Conservation (phyloP, 2,797 vertebrate species). For the Lepidocolaptes lacrymiger region DNA sequence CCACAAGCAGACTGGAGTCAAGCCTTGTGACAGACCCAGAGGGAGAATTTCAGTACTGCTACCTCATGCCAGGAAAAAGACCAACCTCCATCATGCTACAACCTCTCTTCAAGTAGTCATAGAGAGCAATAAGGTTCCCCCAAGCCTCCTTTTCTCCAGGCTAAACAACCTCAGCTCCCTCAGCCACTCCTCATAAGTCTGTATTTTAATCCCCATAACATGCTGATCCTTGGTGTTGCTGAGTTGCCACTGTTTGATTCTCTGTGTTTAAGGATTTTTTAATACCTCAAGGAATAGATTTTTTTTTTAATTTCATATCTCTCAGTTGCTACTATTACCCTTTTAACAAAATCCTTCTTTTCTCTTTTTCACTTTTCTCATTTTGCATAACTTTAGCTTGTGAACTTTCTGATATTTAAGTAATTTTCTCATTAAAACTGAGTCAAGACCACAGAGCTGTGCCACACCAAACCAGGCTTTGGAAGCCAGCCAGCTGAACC, state of each 20-base stretch:
- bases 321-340: neutral
- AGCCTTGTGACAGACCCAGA: neutral
- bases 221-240: neutral
- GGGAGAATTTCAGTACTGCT: neutral
- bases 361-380: neutral
- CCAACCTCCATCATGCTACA: neutral
- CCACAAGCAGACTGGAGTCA: fast-evolving
- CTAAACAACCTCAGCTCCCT: neutral
- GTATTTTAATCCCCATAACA: neutral
- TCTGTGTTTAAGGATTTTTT: neutral
- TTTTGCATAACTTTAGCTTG: neutral
- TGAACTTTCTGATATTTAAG: neutral
- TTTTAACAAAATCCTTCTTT: neutral
- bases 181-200: neutral
- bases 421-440: neutral
- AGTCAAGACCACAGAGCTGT: neutral
- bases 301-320: neutral
- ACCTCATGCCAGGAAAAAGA: neutral
- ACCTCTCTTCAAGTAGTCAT: neutral
- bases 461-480: neutral
- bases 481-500: neutral
- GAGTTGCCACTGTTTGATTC: neutral
- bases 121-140: neutral
- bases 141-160: neutral
- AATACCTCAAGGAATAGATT: neutral